Evolutionary conservation across 2,888 invertebrate species (phyloP).

Genomic region (Raillietiella orientalis): DNA sequence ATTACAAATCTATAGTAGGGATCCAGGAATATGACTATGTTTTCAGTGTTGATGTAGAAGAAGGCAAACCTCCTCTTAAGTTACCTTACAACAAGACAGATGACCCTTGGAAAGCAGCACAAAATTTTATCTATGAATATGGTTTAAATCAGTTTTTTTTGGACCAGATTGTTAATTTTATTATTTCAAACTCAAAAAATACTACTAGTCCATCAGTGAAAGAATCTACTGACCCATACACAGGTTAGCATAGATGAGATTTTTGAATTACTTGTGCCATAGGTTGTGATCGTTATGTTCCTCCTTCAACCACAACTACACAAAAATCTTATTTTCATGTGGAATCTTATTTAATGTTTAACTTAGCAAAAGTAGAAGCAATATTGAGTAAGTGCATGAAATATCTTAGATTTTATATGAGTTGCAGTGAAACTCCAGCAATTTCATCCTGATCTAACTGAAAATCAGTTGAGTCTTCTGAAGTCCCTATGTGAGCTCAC

Average conservation of each 20-base stretch:
- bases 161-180: constrained; percentile 68
- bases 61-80: constrained; percentile 54
- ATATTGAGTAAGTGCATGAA: no score
- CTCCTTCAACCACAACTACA: no score
- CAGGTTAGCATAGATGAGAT: constrained; percentile 14
- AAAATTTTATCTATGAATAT: constrained; percentile 55
- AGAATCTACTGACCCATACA: constrained; percentile 22
- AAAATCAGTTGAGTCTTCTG: no score
- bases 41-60: constrained; percentile 79
- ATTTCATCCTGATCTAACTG: no score
- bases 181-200: constrained; percentile 40
- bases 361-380: no score
- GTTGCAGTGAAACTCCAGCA: no score
- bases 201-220: constrained; percentile 6
- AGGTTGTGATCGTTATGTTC: no score
- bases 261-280: no score
- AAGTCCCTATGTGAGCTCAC: no score
- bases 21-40: constrained; percentile 61
- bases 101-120: constrained; percentile 73
- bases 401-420: no score
- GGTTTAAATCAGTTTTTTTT: constrained; percentile 51
- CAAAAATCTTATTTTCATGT: no score
- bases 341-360: no score
- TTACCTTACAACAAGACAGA: constrained; percentile 64
- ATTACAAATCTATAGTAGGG: neutral